These are phyloP conservation scores for Drosophila ironensis DNA, from an alignment of 1,140 invertebrate genomes.

Conservation along the genomic window DNA sequence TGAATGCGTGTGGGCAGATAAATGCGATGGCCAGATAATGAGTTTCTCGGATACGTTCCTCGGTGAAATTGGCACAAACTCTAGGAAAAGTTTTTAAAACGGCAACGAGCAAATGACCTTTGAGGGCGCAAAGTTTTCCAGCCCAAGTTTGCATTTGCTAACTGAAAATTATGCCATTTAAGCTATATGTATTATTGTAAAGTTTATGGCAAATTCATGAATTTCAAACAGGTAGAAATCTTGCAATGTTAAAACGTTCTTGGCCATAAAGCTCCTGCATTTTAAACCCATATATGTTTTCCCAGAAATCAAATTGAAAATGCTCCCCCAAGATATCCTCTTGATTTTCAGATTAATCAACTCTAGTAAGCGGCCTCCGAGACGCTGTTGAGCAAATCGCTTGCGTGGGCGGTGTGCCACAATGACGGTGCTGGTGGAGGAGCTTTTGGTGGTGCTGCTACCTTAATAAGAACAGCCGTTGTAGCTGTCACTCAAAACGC, in stretches of 20 bases:
- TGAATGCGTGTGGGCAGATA: constrained; percentile 39
- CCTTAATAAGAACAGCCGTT: constrained; percentile 54
- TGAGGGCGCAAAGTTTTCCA: neutral
- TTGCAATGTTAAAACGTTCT: no score
- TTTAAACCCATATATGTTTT: constrained; percentile 1
- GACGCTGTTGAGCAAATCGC: constrained; percentile 40
- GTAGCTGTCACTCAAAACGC: constrained; percentile 65
- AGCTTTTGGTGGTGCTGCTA: constrained; percentile 20
- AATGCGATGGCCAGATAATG: constrained; percentile 30
- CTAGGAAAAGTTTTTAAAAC: neutral
- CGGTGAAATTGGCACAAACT: constrained; percentile 16
- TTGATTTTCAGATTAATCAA: constrained; percentile 30
- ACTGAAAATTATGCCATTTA: neutral
- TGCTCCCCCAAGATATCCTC: constrained; percentile 1
- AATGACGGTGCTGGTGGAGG: constrained; percentile 18
- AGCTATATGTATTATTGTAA: no score
- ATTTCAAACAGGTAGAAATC: no score
- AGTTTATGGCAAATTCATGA: no score
- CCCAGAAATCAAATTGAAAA: constrained; percentile 13
- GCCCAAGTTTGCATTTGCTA: neutral
- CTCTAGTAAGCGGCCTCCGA: constrained; percentile 29
- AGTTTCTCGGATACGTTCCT: neutral
- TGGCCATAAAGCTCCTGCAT: no score
- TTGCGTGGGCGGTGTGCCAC: constrained; percentile 25
- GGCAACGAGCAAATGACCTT: neutral